These are phyloP conservation scores for Calephelis nemesis DNA, from an alignment of 1,140 invertebrate species.

Conservation along the genomic window DNA sequence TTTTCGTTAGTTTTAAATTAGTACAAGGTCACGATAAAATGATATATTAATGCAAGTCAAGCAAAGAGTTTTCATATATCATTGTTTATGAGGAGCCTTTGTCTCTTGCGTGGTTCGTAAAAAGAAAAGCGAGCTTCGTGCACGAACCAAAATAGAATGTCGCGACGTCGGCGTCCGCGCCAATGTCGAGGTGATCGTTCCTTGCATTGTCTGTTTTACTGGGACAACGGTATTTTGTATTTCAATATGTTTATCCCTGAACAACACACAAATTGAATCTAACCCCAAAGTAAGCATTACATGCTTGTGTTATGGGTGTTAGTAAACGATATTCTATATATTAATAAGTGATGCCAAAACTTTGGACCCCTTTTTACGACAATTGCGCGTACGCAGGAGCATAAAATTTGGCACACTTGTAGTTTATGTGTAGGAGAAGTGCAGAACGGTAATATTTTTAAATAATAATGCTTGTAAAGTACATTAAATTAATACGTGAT, in stretches of 20 bases:
- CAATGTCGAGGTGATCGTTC: slow-evolving; percentile 26
- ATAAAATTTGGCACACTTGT: too few species aligned
- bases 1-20: background rate
- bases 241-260: background rate
- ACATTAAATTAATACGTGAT: too few species aligned
- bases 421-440: too few species aligned
- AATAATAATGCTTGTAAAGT: too few species aligned
- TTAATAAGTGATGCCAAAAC: too few species aligned
- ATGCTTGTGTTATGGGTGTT: too few species aligned
- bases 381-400: too few species aligned
- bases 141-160: slow-evolving; percentile 17
- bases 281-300: too few species aligned
- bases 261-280: background rate
- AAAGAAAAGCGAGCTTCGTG: slow-evolving; percentile 18
- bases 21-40: slow-evolving; percentile 8
- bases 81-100: slow-evolving; percentile 11
- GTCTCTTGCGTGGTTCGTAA: slow-evolving; percentile 11
- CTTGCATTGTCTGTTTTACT: slow-evolving; percentile 20
- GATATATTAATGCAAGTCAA: slow-evolving; percentile 7
- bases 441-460: too few species aligned
- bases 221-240: background rate
- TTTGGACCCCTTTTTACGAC: too few species aligned
- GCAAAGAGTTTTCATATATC: slow-evolving; percentile 5
- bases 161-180: slow-evolving; percentile 16
- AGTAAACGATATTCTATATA: too few species aligned